Evolutionary conservation across 2,797 vertebrate species (phyloP).

Genomic region (Novumbra hubbsi): DNA sequence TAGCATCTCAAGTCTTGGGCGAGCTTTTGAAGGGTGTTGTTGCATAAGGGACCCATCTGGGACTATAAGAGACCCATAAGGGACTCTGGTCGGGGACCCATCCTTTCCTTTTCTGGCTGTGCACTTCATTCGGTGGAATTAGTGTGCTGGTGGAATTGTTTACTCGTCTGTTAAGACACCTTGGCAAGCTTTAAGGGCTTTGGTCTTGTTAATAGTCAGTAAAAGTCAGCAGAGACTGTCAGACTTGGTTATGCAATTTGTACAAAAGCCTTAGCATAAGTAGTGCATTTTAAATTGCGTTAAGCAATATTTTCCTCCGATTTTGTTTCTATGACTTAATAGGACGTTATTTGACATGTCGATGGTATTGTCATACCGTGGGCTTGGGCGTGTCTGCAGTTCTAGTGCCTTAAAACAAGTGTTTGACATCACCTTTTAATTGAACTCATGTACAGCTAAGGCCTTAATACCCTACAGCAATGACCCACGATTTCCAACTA

Average conservation of each 20-base stretch:
- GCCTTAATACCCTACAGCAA: neutral
- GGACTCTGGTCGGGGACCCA: neutral
- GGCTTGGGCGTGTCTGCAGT: neutral
- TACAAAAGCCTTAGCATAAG: no score
- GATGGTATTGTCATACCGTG: neutral
- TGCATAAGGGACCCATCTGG: neutral
- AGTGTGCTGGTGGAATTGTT: neutral
- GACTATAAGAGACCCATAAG: neutral
- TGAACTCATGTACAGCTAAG: neutral
- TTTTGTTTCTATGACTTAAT: neutral
- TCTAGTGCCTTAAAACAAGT: neutral
- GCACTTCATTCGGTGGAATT: neutral
- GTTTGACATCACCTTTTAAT: neutral
- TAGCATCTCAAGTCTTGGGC: conserved; percentile 10
- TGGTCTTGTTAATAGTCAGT: neutral
- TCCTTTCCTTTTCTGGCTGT: neutral
- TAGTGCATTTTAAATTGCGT: no score
- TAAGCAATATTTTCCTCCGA: no score
- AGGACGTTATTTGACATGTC: neutral
- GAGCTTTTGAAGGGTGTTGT: conserved; percentile 9
- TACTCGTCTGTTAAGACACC: neutral
- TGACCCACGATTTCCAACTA: conserved; percentile 21
- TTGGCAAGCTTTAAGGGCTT: neutral
- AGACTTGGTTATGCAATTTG: neutral
- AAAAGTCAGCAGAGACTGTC: neutral